Evolutionary conservation across 2,797 vertebrate species (phyloP).

Genomic region (Oreochromis grahami): DNA sequence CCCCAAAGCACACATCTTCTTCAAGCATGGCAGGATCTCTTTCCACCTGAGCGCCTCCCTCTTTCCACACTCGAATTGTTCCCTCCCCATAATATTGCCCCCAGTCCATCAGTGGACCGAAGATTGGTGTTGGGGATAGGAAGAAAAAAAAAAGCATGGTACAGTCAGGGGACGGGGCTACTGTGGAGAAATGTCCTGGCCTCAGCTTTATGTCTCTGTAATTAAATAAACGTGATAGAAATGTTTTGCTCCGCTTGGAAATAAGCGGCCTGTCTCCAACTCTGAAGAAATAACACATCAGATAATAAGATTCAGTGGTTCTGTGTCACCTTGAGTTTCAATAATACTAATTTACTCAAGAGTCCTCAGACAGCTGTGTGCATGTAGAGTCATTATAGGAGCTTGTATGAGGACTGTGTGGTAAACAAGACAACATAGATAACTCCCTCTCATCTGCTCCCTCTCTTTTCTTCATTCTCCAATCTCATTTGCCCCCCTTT

Average conservation of each 20-base stretch:
- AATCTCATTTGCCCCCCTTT: too few relatives aligned
- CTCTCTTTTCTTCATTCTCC: conserved; percentile 41
- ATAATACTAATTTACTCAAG: conserved; percentile 49
- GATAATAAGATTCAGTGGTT: conserved; percentile 50
- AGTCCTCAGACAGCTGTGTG: conserved; percentile 1
- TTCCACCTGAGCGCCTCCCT: conserved; percentile 64
- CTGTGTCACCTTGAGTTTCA: conserved; percentile 56
- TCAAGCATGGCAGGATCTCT: conserved; percentile 60
- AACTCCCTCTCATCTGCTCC: conserved; percentile 33
- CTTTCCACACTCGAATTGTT: conserved; percentile 55
- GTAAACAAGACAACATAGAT: conserved; percentile 33
- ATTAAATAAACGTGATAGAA: conserved; percentile 62
- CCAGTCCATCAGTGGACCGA: conserved; percentile 42
- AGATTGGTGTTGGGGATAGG: conserved; percentile 26
- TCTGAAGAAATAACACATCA: conserved; percentile 28
- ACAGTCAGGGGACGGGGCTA: background rate
- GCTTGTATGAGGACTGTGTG: conserved; percentile 8
- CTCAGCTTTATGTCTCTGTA: conserved; percentile 33
- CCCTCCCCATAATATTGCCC: conserved; percentile 45
- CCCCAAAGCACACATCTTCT: conserved; percentile 68
- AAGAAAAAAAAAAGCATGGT: accelerated
- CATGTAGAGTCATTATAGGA: conserved; percentile 11
- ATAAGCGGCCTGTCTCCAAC: conserved; percentile 18
- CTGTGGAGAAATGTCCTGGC: background rate
- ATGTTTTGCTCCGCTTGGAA: conserved; percentile 28